Percentiles rank a stretch among this genome's conserved stretches.
These are phyloP conservation scores for Ryuthela nishihirai DNA, from an alignment of 2,888 invertebrate genomes.

Conservation along the genomic window DNA sequence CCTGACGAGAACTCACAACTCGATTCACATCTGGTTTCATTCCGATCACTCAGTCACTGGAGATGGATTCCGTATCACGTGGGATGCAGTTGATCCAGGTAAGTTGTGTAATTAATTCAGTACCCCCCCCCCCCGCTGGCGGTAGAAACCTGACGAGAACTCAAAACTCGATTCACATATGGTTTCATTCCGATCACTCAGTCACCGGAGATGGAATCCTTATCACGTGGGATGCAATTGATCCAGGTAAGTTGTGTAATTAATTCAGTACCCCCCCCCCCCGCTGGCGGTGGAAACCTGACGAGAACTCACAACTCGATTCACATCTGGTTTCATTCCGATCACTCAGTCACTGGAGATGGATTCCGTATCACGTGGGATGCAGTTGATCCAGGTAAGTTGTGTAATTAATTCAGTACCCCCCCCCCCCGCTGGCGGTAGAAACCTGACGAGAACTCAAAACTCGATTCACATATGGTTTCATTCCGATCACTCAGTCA, in stretches of 20 bases:
- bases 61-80: conserved; percentile 72
- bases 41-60: conserved; percentile 64
- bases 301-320: conserved; percentile 71
- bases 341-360: conserved; percentile 60
- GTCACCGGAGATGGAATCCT: conserved; percentile 66
- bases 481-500: conserved; percentile 64
- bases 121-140: too few species aligned
- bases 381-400: conserved; percentile 61
- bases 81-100: conserved; percentile 68
- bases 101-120: too few species aligned
- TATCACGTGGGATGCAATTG: conserved; percentile 71
- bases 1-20: conserved; percentile 71
- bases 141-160: conserved; percentile 69
- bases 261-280: too few species aligned
- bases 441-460: conserved; percentile 70
- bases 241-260: conserved; percentile 59
- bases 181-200: conserved; percentile 72
- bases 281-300: conserved; percentile 65
- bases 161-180: conserved; percentile 71
- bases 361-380: conserved; percentile 80
- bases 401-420: too few species aligned
- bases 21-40: conserved; percentile 74
- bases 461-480: conserved; percentile 77
- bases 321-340: conserved; percentile 78
- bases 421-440: too few species aligned